phyloP scores from a whole-genome alignment of 2,888 invertebrate genomes.

The Amiota communis region DNA sequence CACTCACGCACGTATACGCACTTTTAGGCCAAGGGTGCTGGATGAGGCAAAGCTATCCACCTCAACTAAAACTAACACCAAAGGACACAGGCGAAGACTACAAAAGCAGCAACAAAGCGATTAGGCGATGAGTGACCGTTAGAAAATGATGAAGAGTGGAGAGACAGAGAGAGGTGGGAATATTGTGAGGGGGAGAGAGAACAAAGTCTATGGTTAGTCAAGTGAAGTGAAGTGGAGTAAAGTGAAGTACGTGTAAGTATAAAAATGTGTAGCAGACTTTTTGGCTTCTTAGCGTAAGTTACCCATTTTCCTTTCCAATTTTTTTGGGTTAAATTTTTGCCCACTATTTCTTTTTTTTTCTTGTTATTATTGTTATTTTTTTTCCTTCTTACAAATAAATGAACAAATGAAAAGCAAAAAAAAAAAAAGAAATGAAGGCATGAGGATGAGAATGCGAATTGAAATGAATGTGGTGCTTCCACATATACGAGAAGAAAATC shows the following conservation, averaged over 20 bases:
- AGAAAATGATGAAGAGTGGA: no score
- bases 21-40: background rate
- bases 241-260: background rate
- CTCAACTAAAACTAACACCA: conserved; percentile 2
- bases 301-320: conserved; percentile 14
- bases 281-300: conserved; percentile 42
- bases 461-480: no score
- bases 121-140: conserved; percentile 11
- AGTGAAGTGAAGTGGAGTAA: background rate
- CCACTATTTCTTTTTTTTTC: conserved; percentile 44
- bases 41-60: conserved; percentile 14
- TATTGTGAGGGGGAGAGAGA: background rate
- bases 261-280: background rate
- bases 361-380: conserved; percentile 15
- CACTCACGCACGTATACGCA: background rate
- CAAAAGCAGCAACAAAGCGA: conserved; percentile 9
- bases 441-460: no score
- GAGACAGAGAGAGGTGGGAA: background rate
- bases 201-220: background rate
- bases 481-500: no score
- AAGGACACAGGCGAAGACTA: background rate
- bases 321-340: conserved; percentile 1
- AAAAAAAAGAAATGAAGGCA: no score
- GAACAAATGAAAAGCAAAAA: no score
- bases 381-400: no score